Percentiles rank a stretch among this genome's conserved stretches.
Conservation (phyloP, 2,888 invertebrate species). For the Resseliella maxima region DNA sequence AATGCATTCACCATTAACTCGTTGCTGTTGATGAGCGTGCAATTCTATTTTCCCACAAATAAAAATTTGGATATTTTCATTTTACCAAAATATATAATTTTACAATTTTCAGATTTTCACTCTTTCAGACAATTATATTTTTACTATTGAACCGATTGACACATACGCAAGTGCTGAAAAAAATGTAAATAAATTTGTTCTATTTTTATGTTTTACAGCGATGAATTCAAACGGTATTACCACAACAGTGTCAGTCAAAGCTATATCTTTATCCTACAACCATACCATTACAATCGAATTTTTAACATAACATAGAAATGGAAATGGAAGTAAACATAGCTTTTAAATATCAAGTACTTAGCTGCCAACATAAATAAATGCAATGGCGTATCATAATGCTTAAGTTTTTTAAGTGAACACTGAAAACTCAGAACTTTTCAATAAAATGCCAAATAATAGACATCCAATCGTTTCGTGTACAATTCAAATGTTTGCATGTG, state of each 20-base stretch:
- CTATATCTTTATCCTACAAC: conserved; percentile 39
- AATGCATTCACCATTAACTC: no score
- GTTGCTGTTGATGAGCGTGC: no score
- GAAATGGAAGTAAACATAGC: neutral
- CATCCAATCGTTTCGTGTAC: conserved; percentile 22
- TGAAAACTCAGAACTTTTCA: neutral
- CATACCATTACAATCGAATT: conserved; percentile 24
- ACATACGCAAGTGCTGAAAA: neutral
- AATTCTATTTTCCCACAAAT: neutral
- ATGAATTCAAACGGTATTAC: neutral
- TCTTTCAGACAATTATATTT: neutral
- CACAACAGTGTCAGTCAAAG: conserved; percentile 1
- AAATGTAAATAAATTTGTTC: neutral
- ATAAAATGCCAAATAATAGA: conserved; percentile 19
- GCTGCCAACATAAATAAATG: neutral
- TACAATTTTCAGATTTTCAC: neutral
- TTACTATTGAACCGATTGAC: neutral
- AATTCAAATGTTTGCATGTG: conserved; percentile 19
- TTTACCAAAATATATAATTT: neutral
- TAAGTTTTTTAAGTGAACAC: neutral
- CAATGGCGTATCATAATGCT: neutral
- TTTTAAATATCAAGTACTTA: neutral
- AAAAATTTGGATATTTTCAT: neutral
- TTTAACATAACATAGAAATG: neutral
- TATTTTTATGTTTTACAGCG: neutral